phyloP scores from a whole-genome alignment of 2,888 invertebrate genomes.

The Shargacucullia verbasci region DNA sequence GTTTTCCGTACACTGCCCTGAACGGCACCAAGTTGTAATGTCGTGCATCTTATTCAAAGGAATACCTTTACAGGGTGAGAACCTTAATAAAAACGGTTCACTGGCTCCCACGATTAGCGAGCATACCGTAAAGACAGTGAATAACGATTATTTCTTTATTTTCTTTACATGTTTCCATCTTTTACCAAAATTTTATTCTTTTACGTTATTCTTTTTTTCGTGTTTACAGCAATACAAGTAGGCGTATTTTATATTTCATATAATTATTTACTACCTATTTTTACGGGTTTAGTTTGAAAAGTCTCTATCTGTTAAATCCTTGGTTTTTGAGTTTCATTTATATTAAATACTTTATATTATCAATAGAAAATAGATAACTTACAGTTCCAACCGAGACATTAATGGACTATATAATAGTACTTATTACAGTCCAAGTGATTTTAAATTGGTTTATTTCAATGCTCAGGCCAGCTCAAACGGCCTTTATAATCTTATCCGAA shows the following conservation, averaged over 20 bases:
- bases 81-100: constrained; percentile 53
- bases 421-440: background rate
- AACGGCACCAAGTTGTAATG: constrained; percentile 34
- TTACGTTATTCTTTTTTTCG: background rate
- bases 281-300: too few species aligned
- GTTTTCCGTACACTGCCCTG: constrained; percentile 14
- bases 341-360: too few species aligned
- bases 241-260: too few species aligned
- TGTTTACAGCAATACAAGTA: background rate
- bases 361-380: too few species aligned
- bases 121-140: constrained; percentile 42
- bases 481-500: constrained; percentile 2
- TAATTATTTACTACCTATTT: too few species aligned
- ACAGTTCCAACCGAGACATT: too few species aligned
- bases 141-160: constrained; percentile 36
- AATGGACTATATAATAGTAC: too few species aligned
- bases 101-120: constrained; percentile 46
- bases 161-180: constrained; percentile 16
- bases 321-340: too few species aligned
- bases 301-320: too few species aligned
- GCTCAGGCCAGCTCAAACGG: background rate
- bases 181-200: constrained; percentile 1
- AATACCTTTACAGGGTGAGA: constrained; percentile 29
- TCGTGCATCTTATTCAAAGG: constrained; percentile 44
- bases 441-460: background rate